Evolutionary conservation across 2,113 vertebrate genomes (phyloP), one percentile per base, ranked within the genome.

Genomic region (Tachysurus vachellii): DNA sequence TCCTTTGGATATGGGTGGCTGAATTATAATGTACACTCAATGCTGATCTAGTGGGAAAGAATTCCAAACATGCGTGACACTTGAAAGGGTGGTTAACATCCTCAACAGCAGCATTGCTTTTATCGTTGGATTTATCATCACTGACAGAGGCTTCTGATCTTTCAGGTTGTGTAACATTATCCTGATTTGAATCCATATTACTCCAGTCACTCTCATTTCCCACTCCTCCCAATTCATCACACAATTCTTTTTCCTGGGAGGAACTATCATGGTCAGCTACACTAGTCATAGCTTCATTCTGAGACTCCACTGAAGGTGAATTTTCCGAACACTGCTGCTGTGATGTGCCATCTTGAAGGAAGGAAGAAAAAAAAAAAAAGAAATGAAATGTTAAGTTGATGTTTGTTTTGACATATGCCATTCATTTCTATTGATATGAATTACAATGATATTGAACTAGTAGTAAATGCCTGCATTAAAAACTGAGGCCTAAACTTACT

Each of bases 1-100:
- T 96, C 92, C 95, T 96, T 88, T 97, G 96, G 85, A 97, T 95
- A 91, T 97, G 97, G 82, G 96, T 96, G 66, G 95, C 93, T 1
- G 97, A 97, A 91, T 96, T 97, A 90, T 97, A 97, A 92, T 98
- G 97, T 28, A 97, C 96, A 82, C 96, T 94, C 86, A 97, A 93
- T 56, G 96, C 96, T 73, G 96, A 97, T 93, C 94, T 96, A 91
- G 95, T 96, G 11, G 96, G 93, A 92, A 98, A 98, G 50, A 95
- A 96, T 91, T 98, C 96, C 91, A 96, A 94, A 88, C 97, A 98
- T 66, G 97, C 95, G 0, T 95, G 95, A 91, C 97, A 98, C 93
- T 96, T 97, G 93, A 96, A 97, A 12, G 95, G 95, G 62, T 94
- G 93, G 54, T 93, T 93, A 12, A 93, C 94, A 76, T 95, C 93